Evolutionary conservation across 2,797 vertebrate species (phyloP).

Genomic region (Poecilia picta): DNA sequence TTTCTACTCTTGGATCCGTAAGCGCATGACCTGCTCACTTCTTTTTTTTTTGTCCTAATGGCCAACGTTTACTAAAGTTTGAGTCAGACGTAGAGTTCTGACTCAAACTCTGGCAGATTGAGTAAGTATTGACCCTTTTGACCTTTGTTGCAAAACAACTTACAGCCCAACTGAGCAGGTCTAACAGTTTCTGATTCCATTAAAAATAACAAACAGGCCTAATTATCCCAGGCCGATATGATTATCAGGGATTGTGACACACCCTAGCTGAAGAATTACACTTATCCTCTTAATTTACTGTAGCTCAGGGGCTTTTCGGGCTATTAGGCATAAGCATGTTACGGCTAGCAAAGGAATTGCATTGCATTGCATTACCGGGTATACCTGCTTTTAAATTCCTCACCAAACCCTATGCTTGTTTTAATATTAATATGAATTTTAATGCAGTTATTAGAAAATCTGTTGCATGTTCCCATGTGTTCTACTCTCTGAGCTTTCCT

Average conservation of each 20-base stretch:
- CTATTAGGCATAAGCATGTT: slow-evolving; percentile 4
- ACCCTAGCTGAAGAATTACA: slow-evolving; percentile 3
- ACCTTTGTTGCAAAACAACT: background rate
- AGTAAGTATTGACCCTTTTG: background rate
- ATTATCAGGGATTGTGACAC: slow-evolving; percentile 1
- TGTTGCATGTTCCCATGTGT: background rate
- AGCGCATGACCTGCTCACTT: background rate
- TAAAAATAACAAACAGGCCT: background rate
- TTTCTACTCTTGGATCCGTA: background rate
- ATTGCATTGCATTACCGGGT: background rate
- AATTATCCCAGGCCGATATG: slow-evolving; percentile 1
- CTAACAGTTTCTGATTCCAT: background rate
- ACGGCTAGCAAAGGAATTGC: background rate
- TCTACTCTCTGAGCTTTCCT: background rate
- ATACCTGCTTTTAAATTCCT: background rate
- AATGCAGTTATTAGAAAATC: too few species aligned
- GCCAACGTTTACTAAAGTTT: background rate
- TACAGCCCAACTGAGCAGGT: too few species aligned
- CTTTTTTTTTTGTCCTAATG: background rate
- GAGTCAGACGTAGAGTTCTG: background rate
- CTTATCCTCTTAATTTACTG: slow-evolving; percentile 7
- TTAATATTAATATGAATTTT: background rate
- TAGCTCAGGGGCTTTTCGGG: slow-evolving; percentile 4
- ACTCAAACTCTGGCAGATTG: background rate
- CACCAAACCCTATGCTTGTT: background rate